phyloP scores from a whole-genome alignment of 2,888 invertebrate genomes.

The Latheticus oryzae region DNA sequence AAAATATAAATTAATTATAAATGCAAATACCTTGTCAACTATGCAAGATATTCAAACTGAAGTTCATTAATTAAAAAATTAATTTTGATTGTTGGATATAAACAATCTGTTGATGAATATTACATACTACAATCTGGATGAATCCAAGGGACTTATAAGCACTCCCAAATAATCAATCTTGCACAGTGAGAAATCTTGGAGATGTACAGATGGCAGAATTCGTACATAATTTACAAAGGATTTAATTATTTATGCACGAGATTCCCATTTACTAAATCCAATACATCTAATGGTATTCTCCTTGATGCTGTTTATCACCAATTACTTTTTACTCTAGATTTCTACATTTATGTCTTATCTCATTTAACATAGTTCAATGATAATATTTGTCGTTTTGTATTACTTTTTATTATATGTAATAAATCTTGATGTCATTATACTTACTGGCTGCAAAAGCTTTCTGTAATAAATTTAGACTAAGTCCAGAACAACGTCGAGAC shows the following conservation, averaged over 20 bases:
- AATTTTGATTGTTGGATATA: too few species aligned
- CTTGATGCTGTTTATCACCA: conserved; percentile 30
- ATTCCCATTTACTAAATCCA: conserved; percentile 36
- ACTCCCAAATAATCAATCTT: conserved; percentile 45
- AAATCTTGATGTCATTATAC: neutral
- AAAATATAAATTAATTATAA: too few species aligned
- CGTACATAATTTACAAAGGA: conserved; percentile 39
- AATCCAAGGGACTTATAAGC: too few species aligned
- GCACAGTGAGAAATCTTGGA: conserved; percentile 41
- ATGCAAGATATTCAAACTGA: too few species aligned
- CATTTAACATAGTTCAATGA: too few species aligned
- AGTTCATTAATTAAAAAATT: too few species aligned
- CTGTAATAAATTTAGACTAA: conserved; percentile 16
- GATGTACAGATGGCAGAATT: conserved; percentile 35
- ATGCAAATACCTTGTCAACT: too few species aligned
- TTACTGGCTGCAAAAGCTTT: conserved; percentile 12
- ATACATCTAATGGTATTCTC: conserved; percentile 32
- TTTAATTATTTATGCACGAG: conserved; percentile 42
- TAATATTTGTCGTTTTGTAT: too few species aligned
- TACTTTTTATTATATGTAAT: neutral
- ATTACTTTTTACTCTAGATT: conserved; percentile 15
- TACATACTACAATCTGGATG: too few species aligned
- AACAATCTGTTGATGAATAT: too few species aligned
- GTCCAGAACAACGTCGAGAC: conserved; percentile 25
- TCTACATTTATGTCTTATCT: too few species aligned